These are phyloP conservation scores for Seira musarum DNA, from an alignment of 2,888 invertebrate genomes.

Conservation along the genomic window DNA sequence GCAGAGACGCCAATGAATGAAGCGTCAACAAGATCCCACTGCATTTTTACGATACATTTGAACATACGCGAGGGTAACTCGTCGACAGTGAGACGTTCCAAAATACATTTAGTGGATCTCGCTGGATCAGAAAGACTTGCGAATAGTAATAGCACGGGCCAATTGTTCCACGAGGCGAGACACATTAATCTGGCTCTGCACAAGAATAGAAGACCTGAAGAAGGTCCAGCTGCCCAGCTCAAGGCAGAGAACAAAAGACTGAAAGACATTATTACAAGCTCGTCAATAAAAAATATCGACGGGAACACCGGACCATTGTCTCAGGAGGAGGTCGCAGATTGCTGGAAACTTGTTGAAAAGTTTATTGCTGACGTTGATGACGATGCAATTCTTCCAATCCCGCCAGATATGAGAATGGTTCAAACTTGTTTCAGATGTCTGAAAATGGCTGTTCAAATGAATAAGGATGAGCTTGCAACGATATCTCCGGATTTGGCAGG, in stretches of 20 bases:
- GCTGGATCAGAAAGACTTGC: constrained; percentile 76
- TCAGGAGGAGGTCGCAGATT: constrained; percentile 53
- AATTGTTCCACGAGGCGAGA: constrained; percentile 74
- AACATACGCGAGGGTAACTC: constrained; percentile 71
- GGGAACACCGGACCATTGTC: constrained; percentile 51
- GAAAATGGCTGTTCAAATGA: constrained; percentile 65
- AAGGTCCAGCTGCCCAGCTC: constrained; percentile 75
- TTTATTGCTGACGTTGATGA: constrained; percentile 60
- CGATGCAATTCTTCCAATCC: constrained; percentile 69
- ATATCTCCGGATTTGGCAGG: not conserved
- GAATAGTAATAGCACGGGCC: constrained; percentile 74
- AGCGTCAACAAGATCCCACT: constrained; percentile 76
- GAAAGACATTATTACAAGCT: constrained; percentile 70
- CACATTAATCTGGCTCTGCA: constrained; percentile 74
- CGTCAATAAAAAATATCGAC: constrained; percentile 66
- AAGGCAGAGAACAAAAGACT: constrained; percentile 73
- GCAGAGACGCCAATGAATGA: constrained; percentile 76
- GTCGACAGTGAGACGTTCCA: constrained; percentile 73
- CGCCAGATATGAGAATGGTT: constrained; percentile 71
- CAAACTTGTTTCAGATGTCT: constrained; percentile 72
- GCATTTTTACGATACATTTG: constrained; percentile 76
- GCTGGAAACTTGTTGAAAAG: constrained; percentile 57
- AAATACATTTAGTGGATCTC: constrained; percentile 76
- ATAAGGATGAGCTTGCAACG: constrained; percentile 24
- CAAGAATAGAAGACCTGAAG: not conserved